phyloP scores from a whole-genome alignment of 2,888 invertebrate genomes.

The Aphodius granarius region DNA sequence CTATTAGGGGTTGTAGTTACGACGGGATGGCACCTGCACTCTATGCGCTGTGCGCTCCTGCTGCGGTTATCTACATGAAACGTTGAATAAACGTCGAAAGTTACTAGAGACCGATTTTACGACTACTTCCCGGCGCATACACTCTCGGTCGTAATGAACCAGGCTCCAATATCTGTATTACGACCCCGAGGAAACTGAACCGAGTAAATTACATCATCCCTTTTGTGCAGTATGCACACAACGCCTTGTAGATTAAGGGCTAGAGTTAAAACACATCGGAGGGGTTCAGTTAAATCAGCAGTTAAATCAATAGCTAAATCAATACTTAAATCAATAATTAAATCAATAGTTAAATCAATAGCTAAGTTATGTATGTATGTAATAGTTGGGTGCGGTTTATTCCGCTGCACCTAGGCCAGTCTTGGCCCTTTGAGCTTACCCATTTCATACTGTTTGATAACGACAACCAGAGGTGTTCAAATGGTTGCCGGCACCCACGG shows the following conservation, averaged over 20 bases:
- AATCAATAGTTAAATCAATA: too few relatives aligned
- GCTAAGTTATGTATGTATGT: too few relatives aligned
- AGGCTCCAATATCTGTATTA: neutral
- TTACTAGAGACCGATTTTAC: neutral
- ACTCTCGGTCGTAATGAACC: neutral
- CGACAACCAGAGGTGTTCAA: too few relatives aligned
- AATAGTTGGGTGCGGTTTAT: too few relatives aligned
- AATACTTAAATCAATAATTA: too few relatives aligned
- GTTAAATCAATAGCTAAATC: too few relatives aligned
- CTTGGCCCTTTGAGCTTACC: too few relatives aligned
- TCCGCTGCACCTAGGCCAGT: too few relatives aligned
- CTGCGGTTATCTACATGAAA: conserved; percentile 7
- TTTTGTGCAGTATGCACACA: neutral
- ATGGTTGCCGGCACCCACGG: too few relatives aligned
- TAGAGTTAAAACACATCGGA: too few relatives aligned
- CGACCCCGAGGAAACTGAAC: neutral
- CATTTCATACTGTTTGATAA: too few relatives aligned
- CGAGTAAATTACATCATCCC: neutral
- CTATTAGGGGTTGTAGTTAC: neutral
- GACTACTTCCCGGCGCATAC: neutral
- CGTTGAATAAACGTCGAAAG: conserved; percentile 6
- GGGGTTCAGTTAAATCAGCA: too few relatives aligned
- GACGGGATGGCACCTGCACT: conserved; percentile 8
- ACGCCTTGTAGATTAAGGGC: neutral
- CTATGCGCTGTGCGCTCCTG: neutral